Evolutionary conservation across 2,797 vertebrate species (phyloP).

Genomic region (Babyrousa celebensis): DNA sequence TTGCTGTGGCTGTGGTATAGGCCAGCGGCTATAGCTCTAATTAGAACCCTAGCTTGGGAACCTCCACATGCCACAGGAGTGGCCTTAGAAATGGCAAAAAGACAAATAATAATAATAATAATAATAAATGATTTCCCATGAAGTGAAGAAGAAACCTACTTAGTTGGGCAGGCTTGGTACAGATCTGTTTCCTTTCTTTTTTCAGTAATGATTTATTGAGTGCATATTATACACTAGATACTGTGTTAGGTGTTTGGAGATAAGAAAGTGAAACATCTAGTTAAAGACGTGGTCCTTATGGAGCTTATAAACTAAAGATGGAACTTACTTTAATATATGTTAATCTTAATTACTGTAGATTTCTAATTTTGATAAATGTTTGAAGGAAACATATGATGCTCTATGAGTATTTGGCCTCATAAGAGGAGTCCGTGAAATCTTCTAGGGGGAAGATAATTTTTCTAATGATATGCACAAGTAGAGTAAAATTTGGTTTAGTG

Average conservation of each 20-base stretch:
- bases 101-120: not conserved
- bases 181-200: not conserved
- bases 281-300: not conserved
- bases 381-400: not conserved
- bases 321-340: not conserved
- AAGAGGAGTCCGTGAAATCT: not conserved
- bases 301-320: not conserved
- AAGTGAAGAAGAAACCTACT: not conserved
- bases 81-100: too few relatives aligned
- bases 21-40: too few relatives aligned
- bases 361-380: not conserved
- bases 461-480: not conserved
- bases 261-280: not conserved
- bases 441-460: not conserved
- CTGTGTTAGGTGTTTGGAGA: rapidly evolving
- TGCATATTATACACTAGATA: not conserved
- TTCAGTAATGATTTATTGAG: not conserved
- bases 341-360: not conserved
- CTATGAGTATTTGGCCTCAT: not conserved
- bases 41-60: too few relatives aligned
- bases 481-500: not conserved
- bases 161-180: not conserved
- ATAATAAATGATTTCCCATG: not conserved
- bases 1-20: too few relatives aligned
- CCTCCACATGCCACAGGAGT: too few relatives aligned